Base-by-base conservation (phyloP, 1,140 invertebrate genomes). In the Hycleus cichorii region DNA sequence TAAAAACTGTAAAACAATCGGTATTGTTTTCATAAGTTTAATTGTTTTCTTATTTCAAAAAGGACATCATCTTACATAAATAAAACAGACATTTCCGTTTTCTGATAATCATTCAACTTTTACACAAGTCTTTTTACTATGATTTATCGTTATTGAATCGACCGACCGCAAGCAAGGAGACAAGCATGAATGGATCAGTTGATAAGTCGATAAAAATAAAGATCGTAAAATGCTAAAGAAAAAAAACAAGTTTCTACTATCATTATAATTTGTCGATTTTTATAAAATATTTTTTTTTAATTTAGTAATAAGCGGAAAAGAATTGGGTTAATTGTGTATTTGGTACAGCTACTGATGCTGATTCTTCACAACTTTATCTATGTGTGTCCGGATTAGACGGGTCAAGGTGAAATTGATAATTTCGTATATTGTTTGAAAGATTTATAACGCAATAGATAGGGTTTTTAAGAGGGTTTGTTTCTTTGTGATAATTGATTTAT, bases 321-420 rank as follows among this genome's bases (percentile, higher is more conserved):
- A 64, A 64, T 61, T 64, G 57, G 63, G 63, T 64, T 64, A 64
- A 64, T 61, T 55, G 62, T 59, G 50, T 64, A 18, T 18, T 18
- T 18, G 18, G 18, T 18, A 18, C 18, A 18, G 12, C 8, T 53
- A 40, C 53, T 61, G 57, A 54, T 60, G 32, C 50, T 52, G 46
- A 39, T 46, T 51, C 46, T 44, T 39, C 4, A 42, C 40, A 49
- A 60, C 44, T 47, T 46, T 59, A 54, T 59, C 59, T 32, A 32
- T 32, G 4, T 32, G 32, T 32, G 32, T 32, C 32, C 32, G 32
- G 32, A 32, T 32, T 32, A 32, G 42, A 46, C 46, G 48, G 60
- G 63, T 64, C 63, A 64, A 64, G 63, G 63, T 56, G 39, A 58
- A 48, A 39, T 39, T 39, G 26, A 26, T 25, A 40, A 58, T 58